Evolutionary conservation across 2,113 vertebrate species (phyloP), one percentile per base, ranked within the genome.

Genomic region (Oncorhynchus gorbuscha): DNA sequence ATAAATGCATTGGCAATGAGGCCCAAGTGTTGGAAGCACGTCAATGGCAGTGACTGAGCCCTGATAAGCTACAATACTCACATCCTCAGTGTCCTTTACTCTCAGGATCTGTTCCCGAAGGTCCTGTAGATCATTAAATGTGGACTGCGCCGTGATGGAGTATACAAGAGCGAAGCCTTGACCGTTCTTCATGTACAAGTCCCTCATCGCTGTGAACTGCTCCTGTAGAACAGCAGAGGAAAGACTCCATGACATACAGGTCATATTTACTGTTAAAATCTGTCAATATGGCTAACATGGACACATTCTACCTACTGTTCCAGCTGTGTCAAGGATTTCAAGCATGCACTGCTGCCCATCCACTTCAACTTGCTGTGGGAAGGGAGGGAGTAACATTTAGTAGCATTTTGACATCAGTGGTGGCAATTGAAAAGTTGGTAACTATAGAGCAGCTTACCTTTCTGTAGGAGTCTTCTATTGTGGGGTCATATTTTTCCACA

Each of bases 391-490:
- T 55, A 16, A 62, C 0, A 62, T 1, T 3, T 18, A 9, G 3
- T 51, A 67, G 4, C 16, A 69, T 55, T 61, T 14, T 69, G 1
- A 8, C 49, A 32, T 20, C 32, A 14, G 13, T 49, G 28, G 13
- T 24, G 9, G 55, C 26, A 35, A 3, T 76, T 45, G 4, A 39
- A 45, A 28, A 65, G 5, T 67, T 6, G n/a, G 0, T 35, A 16
- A 22, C n/a, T 2, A 22, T 20, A 6, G 20, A 9, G 35, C 18
- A 48, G 48, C 79, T 90, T 92, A 97, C 98, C 97, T 99, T 99
- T 94, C 98, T 97, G 94, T 99, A 99, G 1, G 98, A 99, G 85
- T 99, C 98, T 95, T 99, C 98, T 95, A 99, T 99, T 94, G 98
- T 99, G 81, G 98, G 98, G 86, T 99, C 98, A 89, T 99, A 99